A percentile compares a stretch with the other conserved stretches of the same genome.
Conservation (phyloP, 2,113 vertebrate species). For the Cacatua alba region DNA sequence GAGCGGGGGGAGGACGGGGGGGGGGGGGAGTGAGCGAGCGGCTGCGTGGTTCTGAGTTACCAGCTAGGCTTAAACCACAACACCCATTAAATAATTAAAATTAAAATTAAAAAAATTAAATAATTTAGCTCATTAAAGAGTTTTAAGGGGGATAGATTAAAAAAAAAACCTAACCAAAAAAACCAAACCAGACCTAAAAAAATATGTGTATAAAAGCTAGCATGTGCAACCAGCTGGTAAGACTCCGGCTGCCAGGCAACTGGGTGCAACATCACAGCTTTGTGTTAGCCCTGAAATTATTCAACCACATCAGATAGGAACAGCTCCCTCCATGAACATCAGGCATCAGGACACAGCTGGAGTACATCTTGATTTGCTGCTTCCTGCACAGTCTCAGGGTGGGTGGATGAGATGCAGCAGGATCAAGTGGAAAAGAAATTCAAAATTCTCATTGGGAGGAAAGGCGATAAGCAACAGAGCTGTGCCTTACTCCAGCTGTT, state of each 20-base stretch:
- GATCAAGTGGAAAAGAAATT: not conserved
- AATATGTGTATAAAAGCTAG: not conserved
- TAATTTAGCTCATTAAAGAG: not conserved
- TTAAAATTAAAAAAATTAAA: not conserved
- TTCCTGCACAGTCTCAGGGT: not conserved
- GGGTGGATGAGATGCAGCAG: not conserved
- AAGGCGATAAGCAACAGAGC: not conserved
- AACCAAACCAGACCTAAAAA: not conserved
- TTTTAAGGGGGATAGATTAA: not conserved
- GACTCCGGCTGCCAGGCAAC: not conserved
- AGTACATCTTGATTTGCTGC: not conserved
- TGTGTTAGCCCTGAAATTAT: not conserved
- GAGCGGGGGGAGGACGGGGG: too few species aligned
- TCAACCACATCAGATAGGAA: not conserved
- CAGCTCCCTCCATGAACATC: not conserved
- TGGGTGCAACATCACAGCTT: not conserved
- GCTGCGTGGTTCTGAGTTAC: too few species aligned
- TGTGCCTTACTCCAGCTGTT: not conserved
- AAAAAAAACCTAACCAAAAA: not conserved
- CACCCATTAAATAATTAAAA: not conserved
- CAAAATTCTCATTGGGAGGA: not conserved
- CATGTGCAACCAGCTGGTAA: not conserved
- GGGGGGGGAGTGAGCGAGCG: too few species aligned
- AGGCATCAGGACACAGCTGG: not conserved
- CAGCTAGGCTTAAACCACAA: too few species aligned